Conservation (phyloP, 23 tunicate genomes). For the Botrylloides violaceus region DNA sequence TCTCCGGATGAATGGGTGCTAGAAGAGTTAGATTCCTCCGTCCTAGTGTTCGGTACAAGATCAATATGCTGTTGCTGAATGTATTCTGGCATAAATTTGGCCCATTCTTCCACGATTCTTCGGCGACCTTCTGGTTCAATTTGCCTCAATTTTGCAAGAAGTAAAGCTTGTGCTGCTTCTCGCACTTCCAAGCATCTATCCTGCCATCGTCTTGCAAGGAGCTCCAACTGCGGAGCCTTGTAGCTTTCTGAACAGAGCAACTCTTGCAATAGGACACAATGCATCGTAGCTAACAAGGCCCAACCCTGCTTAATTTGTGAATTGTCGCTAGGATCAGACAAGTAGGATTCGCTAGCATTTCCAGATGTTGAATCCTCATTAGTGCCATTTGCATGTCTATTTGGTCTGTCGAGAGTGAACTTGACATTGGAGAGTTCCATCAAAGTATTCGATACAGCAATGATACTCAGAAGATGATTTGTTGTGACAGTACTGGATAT, state of each 20-base stretch:
- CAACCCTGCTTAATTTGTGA: conserved; percentile 73
- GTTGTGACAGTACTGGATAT: conserved; percentile 71
- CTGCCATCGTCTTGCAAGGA: conserved; percentile 83
- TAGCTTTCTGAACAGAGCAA: conserved; percentile 21
- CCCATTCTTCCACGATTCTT: conserved; percentile 57
- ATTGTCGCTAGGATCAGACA: neutral
- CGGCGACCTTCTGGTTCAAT: conserved; percentile 76
- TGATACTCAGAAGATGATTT: conserved; percentile 63
- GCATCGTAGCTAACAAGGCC: conserved; percentile 76
- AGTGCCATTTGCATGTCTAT: neutral
- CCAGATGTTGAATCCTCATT: conserved; percentile 17
- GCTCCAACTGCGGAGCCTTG: conserved; percentile 70
- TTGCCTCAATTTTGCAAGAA: conserved; percentile 83
- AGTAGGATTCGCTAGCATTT: neutral
- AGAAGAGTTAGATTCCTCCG: conserved; percentile 5
- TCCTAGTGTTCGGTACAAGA: conserved; percentile 14
- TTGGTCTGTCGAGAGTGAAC: conserved; percentile 17
- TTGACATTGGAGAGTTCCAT: conserved; percentile 73
- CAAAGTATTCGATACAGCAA: conserved; percentile 79
- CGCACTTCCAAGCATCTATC: conserved; percentile 89
- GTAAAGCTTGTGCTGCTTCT: conserved; percentile 86
- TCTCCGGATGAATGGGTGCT: conserved; percentile 40
- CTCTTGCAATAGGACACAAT: conserved; percentile 74
- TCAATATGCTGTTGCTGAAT: conserved; percentile 35
- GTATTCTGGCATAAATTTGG: conserved; percentile 68